A percentile compares a stretch with the other conserved stretches of the same genome.
Evolutionary conservation across 1,140 invertebrate genomes (phyloP).

Genomic region (Drosophila erecta): DNA sequence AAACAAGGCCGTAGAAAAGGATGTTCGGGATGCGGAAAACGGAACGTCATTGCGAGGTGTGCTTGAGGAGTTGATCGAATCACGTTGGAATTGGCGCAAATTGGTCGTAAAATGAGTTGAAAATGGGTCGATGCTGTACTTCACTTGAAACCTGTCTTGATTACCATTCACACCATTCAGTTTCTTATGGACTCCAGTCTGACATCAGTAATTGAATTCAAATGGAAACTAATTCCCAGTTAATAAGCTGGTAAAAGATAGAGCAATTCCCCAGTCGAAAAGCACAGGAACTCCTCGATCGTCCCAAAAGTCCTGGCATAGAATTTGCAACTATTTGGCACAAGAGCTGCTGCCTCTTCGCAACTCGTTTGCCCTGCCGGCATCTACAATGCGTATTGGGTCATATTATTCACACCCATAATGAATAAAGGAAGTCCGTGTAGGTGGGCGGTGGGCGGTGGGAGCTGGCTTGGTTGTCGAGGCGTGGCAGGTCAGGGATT

Average conservation of each 20-base stretch:
- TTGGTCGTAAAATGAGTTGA: not conserved
- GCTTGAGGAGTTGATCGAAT: conserved; percentile 16
- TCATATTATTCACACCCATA: conserved; percentile 72
- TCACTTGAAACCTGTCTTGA: too few relatives aligned
- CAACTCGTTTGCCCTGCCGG: not conserved
- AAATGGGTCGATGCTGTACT: too few relatives aligned
- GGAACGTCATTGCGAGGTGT: conserved; percentile 29
- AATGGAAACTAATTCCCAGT: too few relatives aligned
- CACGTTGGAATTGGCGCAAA: not conserved
- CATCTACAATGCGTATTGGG: conserved; percentile 38
- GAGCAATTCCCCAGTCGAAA: too few relatives aligned
- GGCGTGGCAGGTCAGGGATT: conserved; percentile 27
- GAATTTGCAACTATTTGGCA: conserved; percentile 35
- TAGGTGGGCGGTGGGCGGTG: not conserved
- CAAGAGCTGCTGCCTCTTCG: not conserved
- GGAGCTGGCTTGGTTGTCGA: not conserved
- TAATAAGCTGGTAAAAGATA: too few relatives aligned
- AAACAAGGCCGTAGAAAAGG: conserved; percentile 16
- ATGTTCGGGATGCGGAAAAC: not conserved
- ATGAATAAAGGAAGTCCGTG: conserved; percentile 55
- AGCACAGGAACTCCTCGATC: not conserved
- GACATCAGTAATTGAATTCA: too few relatives aligned
- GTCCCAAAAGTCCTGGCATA: not conserved
- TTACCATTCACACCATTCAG: too few relatives aligned
- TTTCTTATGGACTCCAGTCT: too few relatives aligned